Evolutionary conservation across 1,140 invertebrate genomes (phyloP).

Genomic region (Trachymyrmex septentrionalis): DNA sequence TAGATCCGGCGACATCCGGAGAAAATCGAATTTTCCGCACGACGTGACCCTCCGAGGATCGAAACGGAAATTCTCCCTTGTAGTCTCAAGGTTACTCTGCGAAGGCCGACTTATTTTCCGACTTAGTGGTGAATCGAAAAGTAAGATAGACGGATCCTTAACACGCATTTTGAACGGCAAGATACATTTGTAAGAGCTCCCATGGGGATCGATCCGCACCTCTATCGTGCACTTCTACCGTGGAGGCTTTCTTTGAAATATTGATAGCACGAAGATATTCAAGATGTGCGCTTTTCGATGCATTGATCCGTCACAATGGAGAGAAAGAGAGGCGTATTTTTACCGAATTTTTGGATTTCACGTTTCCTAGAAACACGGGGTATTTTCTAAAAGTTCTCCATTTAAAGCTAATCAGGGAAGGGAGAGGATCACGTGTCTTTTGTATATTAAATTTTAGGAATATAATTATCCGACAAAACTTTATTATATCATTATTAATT

Average conservation of each 20-base stretch:
- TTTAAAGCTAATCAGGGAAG: neutral
- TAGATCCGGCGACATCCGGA: neutral
- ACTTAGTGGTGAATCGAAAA: neutral
- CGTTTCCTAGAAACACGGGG: neutral
- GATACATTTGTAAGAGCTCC: slow-evolving; percentile 30
- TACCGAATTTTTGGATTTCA: neutral
- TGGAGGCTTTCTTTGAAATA: neutral
- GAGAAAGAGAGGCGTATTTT: neutral
- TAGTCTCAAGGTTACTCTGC: neutral
- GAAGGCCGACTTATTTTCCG: slow-evolving; percentile 3
- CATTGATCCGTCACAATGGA: neutral
- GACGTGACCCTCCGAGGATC: neutral
- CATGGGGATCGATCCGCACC: slow-evolving; percentile 10
- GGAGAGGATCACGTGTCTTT: neutral
- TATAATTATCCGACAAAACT: neutral
- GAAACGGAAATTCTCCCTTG: neutral
- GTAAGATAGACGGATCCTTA: slow-evolving; percentile 12
- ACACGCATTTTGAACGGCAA: neutral
- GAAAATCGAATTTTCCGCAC: slow-evolving; percentile 48
- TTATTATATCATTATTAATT: neutral
- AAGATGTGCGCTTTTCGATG: neutral
- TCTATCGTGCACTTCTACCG: neutral
- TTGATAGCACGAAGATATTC: slow-evolving; percentile 15
- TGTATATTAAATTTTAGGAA: neutral
- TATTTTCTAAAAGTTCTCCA: neutral